Conservation (phyloP, 2,797 vertebrate genomes). For the Micromesistius poutassou region DNA sequence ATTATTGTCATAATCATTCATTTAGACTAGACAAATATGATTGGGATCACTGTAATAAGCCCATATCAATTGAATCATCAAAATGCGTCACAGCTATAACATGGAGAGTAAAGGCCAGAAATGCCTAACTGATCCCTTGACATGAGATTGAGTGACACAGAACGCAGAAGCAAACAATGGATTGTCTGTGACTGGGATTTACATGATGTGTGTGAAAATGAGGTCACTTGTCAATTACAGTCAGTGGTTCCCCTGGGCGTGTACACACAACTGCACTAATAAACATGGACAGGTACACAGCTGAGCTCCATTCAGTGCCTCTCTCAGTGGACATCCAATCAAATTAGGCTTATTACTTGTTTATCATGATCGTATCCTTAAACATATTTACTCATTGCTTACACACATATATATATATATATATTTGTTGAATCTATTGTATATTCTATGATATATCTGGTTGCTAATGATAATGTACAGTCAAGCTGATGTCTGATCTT, state of each 20-base stretch:
- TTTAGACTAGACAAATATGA: too few species aligned
- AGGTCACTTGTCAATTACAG: neutral
- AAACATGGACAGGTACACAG: neutral
- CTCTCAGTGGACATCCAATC: neutral
- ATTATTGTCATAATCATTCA: too few species aligned
- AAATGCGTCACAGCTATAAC: too few species aligned
- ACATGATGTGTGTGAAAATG: neutral
- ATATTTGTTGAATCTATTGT: neutral
- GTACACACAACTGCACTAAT: neutral
- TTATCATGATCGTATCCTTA: neutral
- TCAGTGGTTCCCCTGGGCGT: neutral
- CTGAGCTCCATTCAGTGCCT: neutral
- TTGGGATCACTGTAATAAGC: neutral
- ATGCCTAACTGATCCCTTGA: neutral
- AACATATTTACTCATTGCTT: neutral
- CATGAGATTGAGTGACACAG: neutral
- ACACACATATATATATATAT: too few species aligned
- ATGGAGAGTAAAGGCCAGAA: neutral
- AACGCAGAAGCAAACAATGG: neutral
- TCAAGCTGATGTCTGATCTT: neutral
- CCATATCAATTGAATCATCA: too few species aligned
- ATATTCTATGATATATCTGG: neutral
- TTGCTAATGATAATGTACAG: neutral
- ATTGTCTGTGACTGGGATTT: neutral
- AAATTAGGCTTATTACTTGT: neutral